These are phyloP conservation scores for Pseudotriccus pelzelni DNA, from an alignment of 2,797 vertebrate species.

Conservation along the genomic window DNA sequence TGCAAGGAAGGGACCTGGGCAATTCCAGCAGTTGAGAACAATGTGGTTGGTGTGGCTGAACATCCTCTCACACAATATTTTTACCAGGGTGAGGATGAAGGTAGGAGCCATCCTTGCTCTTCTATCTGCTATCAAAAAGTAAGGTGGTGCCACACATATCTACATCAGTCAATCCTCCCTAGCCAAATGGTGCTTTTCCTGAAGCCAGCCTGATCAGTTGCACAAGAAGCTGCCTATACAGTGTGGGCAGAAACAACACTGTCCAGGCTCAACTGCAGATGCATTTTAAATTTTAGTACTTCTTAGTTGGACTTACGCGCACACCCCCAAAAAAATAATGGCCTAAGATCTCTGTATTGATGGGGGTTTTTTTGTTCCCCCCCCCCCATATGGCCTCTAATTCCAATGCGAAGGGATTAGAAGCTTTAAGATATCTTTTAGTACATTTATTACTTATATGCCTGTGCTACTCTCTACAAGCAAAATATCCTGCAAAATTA, in stretches of 20 bases:
- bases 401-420: not conserved
- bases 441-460: constrained; percentile 19
- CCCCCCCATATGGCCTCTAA: not conserved
- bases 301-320: not conserved
- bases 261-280: not conserved
- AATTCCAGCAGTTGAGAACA: not conserved
- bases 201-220: not conserved
- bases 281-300: not conserved
- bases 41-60: not conserved
- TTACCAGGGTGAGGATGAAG: not conserved
- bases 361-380: rapidly evolving
- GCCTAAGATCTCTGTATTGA: not conserved
- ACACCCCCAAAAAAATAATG: rapidly evolving
- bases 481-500: constrained; percentile 11
- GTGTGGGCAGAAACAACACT: not conserved
- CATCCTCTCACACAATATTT: not conserved
- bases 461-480: constrained; percentile 29
- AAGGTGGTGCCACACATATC: not conserved
- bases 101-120: not conserved
- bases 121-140: not conserved
- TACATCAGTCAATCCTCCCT: not conserved
- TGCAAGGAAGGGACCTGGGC: not conserved
- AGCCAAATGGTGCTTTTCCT: not conserved
- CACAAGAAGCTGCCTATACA: not conserved
- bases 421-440: constrained; percentile 2